Evolutionary conservation across 2,888 invertebrate genomes (phyloP), one percentile per base, ranked within the genome.

Genomic region (Diploptera punctata): DNA sequence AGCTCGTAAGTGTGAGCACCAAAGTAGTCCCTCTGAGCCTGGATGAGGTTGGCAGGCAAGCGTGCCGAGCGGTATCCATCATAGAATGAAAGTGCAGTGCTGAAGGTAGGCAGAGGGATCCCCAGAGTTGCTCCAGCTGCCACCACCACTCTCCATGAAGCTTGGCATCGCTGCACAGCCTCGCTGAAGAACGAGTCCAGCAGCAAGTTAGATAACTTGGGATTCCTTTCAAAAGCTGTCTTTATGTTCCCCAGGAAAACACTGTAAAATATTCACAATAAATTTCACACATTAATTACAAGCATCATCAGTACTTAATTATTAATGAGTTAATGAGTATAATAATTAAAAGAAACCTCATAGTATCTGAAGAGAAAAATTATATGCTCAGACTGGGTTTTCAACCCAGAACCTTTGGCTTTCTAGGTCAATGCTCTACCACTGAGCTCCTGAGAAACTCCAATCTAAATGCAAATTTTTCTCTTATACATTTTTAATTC

Each of bases 1-100:
- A 98, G 83, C 84, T 99, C 98, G 80, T 99, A 99, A 0, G 99
- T 99, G 83, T 99, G 99, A 0, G 99, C 99, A 1, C 99, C 99
- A 81, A 99, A 99, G 82, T 97, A 99, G 83, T 99, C 99, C 44
- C 99, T 87, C 82, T 98, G 98, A 0, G 99, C 97, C 91, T 99
- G 99, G 72, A 99, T 86, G 72, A 99, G 86, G 84, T 99, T 99
- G 5, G 99, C 99, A 0, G 99, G 99, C 65, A 99, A 86, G 68
- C 89, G 86, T 49, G 87, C 91, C 1, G 93, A 89, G 70, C 98
- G 89, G 83, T 97, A 99, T 0, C 99, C 99, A 84, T 99, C 99
- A 82, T 95, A 99, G 86, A 99, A 99, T 18, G 98, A 93, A 38
- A 99, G 86, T 0, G 99, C 99, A 0, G 98, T 92, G 69, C 93